Percentiles rank a stretch among this genome's conserved stretches.
These are phyloP conservation scores for Molanna angustata DNA, from an alignment of 2,888 invertebrate species.

Conservation along the genomic window DNA sequence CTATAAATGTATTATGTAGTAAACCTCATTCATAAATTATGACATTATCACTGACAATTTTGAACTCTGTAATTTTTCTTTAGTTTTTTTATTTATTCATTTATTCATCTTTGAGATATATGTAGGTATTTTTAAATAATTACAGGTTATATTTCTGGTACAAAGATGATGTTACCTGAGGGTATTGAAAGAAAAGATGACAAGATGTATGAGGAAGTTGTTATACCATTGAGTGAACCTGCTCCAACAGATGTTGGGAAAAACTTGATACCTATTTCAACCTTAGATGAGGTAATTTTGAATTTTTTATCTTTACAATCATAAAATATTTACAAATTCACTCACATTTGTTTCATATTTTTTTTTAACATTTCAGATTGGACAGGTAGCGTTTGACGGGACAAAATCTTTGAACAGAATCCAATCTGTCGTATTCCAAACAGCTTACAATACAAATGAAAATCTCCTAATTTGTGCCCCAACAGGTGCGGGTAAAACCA, in stretches of 20 bases:
- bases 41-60: no score
- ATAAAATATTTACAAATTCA: slow-evolving; percentile 3
- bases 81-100: slow-evolving; percentile 6
- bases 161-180: slow-evolving; percentile 76
- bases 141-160: slow-evolving; percentile 71
- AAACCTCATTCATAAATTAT: no score
- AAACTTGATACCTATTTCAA: slow-evolving; percentile 59
- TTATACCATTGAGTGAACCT: slow-evolving; percentile 69
- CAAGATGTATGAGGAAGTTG: slow-evolving; percentile 81
- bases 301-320: slow-evolving; percentile 8
- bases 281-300: slow-evolving; percentile 60
- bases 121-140: no score
- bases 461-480: slow-evolving; percentile 98
- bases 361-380: slow-evolving; percentile 59
- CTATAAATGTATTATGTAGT: no score
- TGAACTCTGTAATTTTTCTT: slow-evolving; percentile 4
- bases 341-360: neutral
- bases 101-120: no score
- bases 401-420: slow-evolving; percentile 87
- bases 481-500: slow-evolving; percentile 99
- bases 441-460: slow-evolving; percentile 95
- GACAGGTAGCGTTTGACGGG: slow-evolving; percentile 85
- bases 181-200: slow-evolving; percentile 70
- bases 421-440: slow-evolving; percentile 92
- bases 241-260: slow-evolving; percentile 61